A percentile compares a stretch with the other conserved stretches of the same genome.
These are phyloP conservation scores for Coregonus ussuriensis DNA, from an alignment of 2,797 vertebrate species.

Conservation along the genomic window DNA sequence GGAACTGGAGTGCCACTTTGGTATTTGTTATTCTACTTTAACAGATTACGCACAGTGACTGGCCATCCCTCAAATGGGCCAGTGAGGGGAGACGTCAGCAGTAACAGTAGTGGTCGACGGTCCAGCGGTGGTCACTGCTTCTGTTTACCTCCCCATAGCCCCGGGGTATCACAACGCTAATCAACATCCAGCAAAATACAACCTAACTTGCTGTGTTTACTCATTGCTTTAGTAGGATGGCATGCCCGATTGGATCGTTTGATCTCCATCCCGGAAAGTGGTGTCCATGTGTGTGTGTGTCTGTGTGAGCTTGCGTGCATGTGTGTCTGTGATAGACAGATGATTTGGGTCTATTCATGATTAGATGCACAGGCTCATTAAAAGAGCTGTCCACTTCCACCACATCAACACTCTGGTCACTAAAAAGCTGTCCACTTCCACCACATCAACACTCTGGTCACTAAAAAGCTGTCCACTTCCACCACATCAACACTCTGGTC, in stretches of 20 bases:
- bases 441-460: neutral
- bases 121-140: conserved; percentile 60
- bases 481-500: neutral
- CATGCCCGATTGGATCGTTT: conserved; percentile 68
- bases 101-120: neutral
- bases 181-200: conserved; percentile 73
- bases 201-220: conserved; percentile 77
- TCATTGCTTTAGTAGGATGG: conserved; percentile 69
- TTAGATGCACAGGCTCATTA: neutral
- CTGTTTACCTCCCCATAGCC: conserved; percentile 76
- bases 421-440: neutral
- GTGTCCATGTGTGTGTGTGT: neutral
- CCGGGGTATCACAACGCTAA: conserved; percentile 64
- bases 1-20: conserved; percentile 77
- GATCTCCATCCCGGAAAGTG: conserved; percentile 55
- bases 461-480: neutral
- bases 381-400: neutral
- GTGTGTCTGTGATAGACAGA: neutral
- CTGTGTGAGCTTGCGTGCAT: neutral
- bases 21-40: conserved; percentile 83
- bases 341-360: neutral
- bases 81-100: conserved; percentile 64
- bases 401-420: neutral
- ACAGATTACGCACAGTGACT: conserved; percentile 73
- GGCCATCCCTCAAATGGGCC: conserved; percentile 70